Evolutionary conservation across 2,113 vertebrate species (phyloP), one percentile per base, ranked within the genome.

Genomic region (Ondatra zibethicus): DNA sequence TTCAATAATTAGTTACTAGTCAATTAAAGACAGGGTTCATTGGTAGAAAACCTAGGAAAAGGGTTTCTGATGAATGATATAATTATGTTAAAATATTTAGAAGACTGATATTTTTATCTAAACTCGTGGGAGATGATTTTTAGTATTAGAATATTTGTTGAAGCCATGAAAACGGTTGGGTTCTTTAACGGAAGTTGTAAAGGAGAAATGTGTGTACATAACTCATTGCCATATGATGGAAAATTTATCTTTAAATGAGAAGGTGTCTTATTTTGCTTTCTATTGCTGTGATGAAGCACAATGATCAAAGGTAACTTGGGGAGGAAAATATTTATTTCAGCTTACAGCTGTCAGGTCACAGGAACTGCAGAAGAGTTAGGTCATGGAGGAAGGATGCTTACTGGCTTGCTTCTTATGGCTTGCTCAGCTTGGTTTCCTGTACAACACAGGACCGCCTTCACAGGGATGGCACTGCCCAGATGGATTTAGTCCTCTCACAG

Each of bases 1-100:
- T 89, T 39, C n/a, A 93, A 89, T 82, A 66, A 11, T 65, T 95
- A 89, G 16, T 94, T 88, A 85, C 6, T 52, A 85, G 85, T 33
- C 58, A 94, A 33, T 17, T 78, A 61, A 25, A 29, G 36, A 50
- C 1, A 50, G 52, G 6, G 68, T 75, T 92, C 73, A 94, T 0
- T 55, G 58, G 52, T 4, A 70, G 65, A 89, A 92, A 96, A 89
- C 21, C 36, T 85, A 12, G 47, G 72, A 93, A 11, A 75, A 94
- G n/a, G 58, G 88, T 78, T 95, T 95, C 50, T 65, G 36, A 88
- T 65, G 70, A 88, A 81, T 92, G 65, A 81, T 23, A 77, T 80
- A 63, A 76, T 93, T 77, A 75, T n/a, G 29, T 93, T 70, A 86
- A 89, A 77, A 82, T 90, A 93, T 81, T 85, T 68, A 68, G 65